Evolutionary conservation across 2,797 vertebrate genomes (phyloP), one percentile per base, ranked within the genome.

Genomic region (Epinephelus awoara): DNA sequence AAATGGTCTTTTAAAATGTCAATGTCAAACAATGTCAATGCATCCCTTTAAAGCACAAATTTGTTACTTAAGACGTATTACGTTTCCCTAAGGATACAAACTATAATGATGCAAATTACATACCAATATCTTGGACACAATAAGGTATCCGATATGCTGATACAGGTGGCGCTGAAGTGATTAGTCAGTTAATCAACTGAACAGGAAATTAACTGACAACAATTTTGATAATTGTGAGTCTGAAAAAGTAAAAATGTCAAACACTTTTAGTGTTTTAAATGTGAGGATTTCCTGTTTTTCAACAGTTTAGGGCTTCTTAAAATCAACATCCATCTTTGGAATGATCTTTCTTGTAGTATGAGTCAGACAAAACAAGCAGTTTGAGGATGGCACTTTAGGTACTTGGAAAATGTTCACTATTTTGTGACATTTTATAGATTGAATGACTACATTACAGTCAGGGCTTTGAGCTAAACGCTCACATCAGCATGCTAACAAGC

Each of bases 21-120:
- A 87, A 17, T 79, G 77, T 81, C 79, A 81, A 56, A 82, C 61
- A 80, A 85, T 79, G 71, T 72, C 50, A 86, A 17, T 27, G 70
- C 19, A 59, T 64, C 27, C n/a, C 9, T 75, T 61, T 27, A 77
- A 88, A 84, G 46, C 21, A 68, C 18, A 76, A 13, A 83, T 82
- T 29, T 76, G n/a, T 75, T 55, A 67, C 69, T 73, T 18, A 25
- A 67, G 51, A 12, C 61, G 52, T 14, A 52, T 72, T 54, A 70
- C 50, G 52, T 21, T 9, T 69, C 46, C 59, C 56, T 70, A 44
- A 57, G 56, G 14, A 67, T 29, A 40, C 17, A 38, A 57, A 79
- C 49, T 18, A 29, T 38, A 34, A 23, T 1, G 3, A 38, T 56
- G 18, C 1, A 49, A 58, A 50, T 54, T 2, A 52, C 21, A 46